Percentiles rank a stretch among this genome's conserved stretches.
These are phyloP conservation scores for Neolamprologus hecqui DNA, from an alignment of 2,113 vertebrate genomes.

Conservation along the genomic window DNA sequence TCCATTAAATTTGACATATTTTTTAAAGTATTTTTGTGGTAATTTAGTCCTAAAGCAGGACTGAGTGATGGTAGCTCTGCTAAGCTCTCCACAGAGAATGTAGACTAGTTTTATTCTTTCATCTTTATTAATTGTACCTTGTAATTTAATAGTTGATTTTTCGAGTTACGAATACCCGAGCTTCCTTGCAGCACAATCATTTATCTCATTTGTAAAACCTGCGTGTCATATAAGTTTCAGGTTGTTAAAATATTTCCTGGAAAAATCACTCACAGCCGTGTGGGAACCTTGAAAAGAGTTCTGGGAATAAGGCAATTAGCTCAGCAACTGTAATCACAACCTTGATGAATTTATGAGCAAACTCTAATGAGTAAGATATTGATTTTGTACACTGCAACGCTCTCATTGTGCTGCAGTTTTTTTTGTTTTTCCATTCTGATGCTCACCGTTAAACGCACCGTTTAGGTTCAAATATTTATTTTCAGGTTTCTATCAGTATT, in stretches of 20 bases:
- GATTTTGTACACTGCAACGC: not conserved
- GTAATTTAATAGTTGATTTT: not conserved
- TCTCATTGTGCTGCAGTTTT: not conserved
- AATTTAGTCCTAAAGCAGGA: not conserved
- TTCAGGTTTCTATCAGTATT: not conserved
- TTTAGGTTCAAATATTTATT: slow-evolving; percentile 2
- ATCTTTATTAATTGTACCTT: not conserved
- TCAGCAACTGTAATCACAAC: not conserved
- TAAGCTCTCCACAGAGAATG: not conserved
- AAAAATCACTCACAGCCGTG: not conserved
- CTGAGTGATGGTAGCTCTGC: not conserved
- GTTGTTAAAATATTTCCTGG: not conserved
- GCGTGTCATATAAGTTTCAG: not conserved
- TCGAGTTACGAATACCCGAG: not conserved
- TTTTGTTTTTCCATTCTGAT: not conserved
- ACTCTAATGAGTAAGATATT: not conserved
- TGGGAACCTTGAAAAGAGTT: not conserved
- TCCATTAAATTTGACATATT: not conserved
- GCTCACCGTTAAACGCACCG: not conserved
- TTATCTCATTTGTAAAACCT: not conserved
- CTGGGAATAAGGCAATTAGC: not conserved
- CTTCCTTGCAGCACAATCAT: not conserved
- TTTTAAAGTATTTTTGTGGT: not conserved
- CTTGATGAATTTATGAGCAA: not conserved
- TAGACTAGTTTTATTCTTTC: not conserved